Base-by-base conservation (phyloP, 2,113 vertebrate species). In the Burhinus bistriatus region DNA sequence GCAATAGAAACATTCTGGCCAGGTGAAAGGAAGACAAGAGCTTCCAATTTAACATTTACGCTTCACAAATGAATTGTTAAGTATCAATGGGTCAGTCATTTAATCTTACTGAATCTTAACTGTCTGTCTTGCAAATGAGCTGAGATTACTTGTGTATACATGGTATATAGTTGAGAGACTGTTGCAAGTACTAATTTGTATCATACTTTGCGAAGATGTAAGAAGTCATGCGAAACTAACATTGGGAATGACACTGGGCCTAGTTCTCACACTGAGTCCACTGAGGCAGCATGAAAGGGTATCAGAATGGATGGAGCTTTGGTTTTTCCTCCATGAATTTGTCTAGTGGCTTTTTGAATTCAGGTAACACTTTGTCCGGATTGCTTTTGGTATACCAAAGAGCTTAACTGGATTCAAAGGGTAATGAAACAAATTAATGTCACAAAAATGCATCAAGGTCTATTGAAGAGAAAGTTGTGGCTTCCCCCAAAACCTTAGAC, bases 21-120 rank as follows among this genome's bases (percentile, higher is more conserved):
- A 78, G 88, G 90, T 94, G 77, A 96, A 89, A 83, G 79, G 42
- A 92, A 81, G 83, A 64, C 65, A 92, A 75, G 69, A 95, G 30
- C 19, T 87, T 93, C 70, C 64, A 75, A 65, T 92, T 71, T 70
- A 91, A 89, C 69, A 92, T 81, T 86, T 75, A 55, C 59, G 82
- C 34, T 90, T 78, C 80, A 87, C 55, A 95, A 89, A 84, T 49
- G 23, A 89, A 87, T 79, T 23, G 22, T 90, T 87, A 45, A 92
- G 57, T 79, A 92, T 84, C 83, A 89, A 64, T 8, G 27, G 76
- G 44, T 87, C 61, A 82, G 52, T 89, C 64, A 65, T 54, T 92
- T 82, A 59, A 79, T 93, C 65, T 89, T 86, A 72, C 47, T 65
- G 86, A 64, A 78, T 94, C 78, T 76, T 88, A 88, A 85, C 83